Evolutionary conservation across 2,888 invertebrate species (phyloP).

Genomic region (Nephrotoma appendiculata): DNA sequence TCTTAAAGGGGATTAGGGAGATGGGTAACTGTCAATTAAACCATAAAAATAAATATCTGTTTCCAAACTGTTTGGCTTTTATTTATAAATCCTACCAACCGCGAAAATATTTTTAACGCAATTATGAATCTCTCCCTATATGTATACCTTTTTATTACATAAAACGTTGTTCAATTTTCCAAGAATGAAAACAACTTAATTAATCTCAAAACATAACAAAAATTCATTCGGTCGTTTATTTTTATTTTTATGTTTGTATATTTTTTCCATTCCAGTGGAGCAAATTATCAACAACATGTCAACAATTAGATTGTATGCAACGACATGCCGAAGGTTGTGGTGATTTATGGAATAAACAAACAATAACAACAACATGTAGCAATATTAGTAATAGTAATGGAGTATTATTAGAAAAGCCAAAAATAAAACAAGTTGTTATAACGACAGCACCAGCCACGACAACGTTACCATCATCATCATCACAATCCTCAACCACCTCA

Average conservation of each 20-base stretch:
- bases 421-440: not conserved
- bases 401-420: not conserved
- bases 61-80: no score
- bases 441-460: slow-evolving; percentile 6
- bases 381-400: not conserved
- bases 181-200: no score
- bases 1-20: no score
- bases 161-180: no score
- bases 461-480: slow-evolving; percentile 8
- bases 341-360: slow-evolving; percentile 32
- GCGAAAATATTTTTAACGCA: no score
- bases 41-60: no score
- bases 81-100: no score
- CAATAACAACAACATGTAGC: slow-evolving; percentile 14
- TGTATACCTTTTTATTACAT: no score
- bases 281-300: slow-evolving; percentile 30
- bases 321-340: slow-evolving; percentile 31
- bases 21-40: no score
- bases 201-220: no score
- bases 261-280: slow-evolving; percentile 22
- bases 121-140: no score
- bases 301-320: slow-evolving; percentile 33
- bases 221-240: not conserved
- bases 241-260: not conserved
- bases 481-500: not conserved